Evolutionary conservation across 2,888 invertebrate genomes (phyloP).

Genomic region (Cabera pusaria): DNA sequence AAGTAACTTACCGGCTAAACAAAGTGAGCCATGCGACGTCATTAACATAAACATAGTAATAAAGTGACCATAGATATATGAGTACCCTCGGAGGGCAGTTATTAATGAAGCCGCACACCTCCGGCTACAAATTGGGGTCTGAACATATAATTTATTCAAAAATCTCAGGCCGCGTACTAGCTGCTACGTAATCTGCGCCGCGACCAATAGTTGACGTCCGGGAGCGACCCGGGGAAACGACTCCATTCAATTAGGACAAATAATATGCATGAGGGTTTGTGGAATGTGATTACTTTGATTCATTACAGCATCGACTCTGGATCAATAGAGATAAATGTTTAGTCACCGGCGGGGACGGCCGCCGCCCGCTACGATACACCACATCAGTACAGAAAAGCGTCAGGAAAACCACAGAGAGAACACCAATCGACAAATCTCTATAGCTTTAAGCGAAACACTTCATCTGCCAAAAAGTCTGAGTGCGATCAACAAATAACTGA

Average conservation of each 20-base stretch:
- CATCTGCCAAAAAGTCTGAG: too few relatives aligned
- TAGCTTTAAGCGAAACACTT: too few relatives aligned
- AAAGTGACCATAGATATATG: conserved; percentile 16
- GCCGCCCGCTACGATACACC: too few relatives aligned
- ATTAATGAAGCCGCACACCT: conserved; percentile 13
- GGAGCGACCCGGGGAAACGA: conserved; percentile 7
- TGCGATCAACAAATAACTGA: background rate
- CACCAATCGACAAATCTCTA: too few relatives aligned
- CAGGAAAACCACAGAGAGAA: too few relatives aligned
- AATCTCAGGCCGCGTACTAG: conserved; percentile 1
- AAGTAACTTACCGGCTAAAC: too few relatives aligned
- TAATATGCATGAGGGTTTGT: conserved; percentile 9
- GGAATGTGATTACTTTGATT: conserved; percentile 8
- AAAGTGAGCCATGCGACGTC: conserved; percentile 1
- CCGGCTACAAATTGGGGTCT: conserved; percentile 17
- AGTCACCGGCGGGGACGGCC: too few relatives aligned
- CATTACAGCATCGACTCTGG: background rate
- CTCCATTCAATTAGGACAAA: conserved; percentile 13
- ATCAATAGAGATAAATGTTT: too few relatives aligned
- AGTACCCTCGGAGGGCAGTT: conserved; percentile 10
- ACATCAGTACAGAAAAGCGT: too few relatives aligned
- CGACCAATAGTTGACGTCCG: conserved; percentile 10
- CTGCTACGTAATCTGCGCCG: conserved; percentile 5
- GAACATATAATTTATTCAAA: conserved; percentile 14
- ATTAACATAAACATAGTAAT: conserved; percentile 18